Percentiles rank a stretch among this genome's conserved stretches.
phyloP scores from a whole-genome alignment of 2,797 vertebrate species.

The Crax fasciolata region DNA sequence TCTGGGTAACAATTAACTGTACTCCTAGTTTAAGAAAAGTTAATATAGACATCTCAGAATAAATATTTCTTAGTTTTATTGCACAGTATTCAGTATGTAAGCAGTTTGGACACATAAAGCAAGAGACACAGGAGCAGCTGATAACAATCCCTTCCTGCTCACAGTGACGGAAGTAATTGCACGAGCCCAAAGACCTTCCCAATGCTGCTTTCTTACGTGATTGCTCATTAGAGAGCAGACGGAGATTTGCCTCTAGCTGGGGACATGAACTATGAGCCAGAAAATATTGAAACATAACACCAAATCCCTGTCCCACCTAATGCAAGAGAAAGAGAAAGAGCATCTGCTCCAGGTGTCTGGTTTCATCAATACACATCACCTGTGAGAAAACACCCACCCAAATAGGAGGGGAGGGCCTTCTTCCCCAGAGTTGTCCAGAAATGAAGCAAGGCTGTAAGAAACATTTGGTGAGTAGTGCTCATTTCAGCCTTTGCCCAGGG shows the following conservation, averaged over 20 bases:
- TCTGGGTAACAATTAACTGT: not conserved
- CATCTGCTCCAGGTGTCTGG: not conserved
- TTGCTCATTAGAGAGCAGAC: not conserved
- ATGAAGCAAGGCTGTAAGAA: not conserved
- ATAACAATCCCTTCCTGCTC: not conserved
- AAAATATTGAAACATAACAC: not conserved
- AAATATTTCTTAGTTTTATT: not conserved
- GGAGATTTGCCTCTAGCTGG: not conserved
- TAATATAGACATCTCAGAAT: not conserved
- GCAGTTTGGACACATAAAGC: not conserved
- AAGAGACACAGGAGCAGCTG: not conserved
- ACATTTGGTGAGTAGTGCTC: not conserved
- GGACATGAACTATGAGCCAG: not conserved
- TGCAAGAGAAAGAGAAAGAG: not conserved
- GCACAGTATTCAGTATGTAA: not conserved
- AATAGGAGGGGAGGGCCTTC: not conserved
- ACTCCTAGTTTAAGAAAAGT: not conserved
- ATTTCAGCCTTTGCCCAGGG: not conserved
- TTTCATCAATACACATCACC: not conserved
- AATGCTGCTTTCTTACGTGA: not conserved
- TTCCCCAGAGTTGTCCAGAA: not conserved
- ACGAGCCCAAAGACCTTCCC: not conserved
- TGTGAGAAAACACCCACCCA: not conserved
- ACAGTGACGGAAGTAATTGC: not conserved
- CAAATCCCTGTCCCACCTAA: not conserved